Evolutionary conservation across 2,888 invertebrate species (phyloP), one percentile per base, ranked within the genome.

Genomic region (Heliconius ethilla): DNA sequence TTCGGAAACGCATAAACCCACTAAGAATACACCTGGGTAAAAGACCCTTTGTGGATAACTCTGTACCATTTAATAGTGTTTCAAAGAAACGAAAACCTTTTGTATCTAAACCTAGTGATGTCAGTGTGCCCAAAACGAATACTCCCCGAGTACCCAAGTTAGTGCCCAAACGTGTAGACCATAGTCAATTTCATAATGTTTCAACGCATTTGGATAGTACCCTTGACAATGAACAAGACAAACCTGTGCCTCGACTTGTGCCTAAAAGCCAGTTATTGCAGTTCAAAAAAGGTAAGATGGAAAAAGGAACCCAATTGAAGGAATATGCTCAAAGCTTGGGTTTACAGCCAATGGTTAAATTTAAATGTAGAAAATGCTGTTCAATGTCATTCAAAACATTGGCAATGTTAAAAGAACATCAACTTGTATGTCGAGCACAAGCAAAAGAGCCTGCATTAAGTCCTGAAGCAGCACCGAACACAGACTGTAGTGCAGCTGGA

Each of bases 321-420:
- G 96, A 97, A 86, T 96, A 96, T 92, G 96, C 96, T 73, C 97
- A 97, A 86, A 97, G 96, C 88, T 91, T 97, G 83, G 96, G 97
- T 22, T 89, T 97, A 78, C 96, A 97, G 87, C 96, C 96, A 10
- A 95, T 96, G 87, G 96, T 96, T 73, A 96, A 96, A 89, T 96
- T 96, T 87, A 96, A 96, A 87, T 97, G 97, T 87, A 95, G 96
- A 67, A 97, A 96, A 88, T 97, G 97, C 90, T 95, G 95, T 85
- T 95, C 95, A 63, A 95, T 96, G 83, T 96, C 96, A 78, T 97
- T 96, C 88, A 95, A 96, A 83, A 95, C 96, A 18, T 90, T 97
- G 82, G 94, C 95, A 59, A 95, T 95, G 89, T 91, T 97, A 72
- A 96, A 97, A 86, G 96, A 96, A 82, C 97, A 97, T 89, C 96